A percentile compares a stretch with the other conserved stretches of the same genome.
phyloP scores from a whole-genome alignment of 2,113 vertebrate species.

The Progne subis region DNA sequence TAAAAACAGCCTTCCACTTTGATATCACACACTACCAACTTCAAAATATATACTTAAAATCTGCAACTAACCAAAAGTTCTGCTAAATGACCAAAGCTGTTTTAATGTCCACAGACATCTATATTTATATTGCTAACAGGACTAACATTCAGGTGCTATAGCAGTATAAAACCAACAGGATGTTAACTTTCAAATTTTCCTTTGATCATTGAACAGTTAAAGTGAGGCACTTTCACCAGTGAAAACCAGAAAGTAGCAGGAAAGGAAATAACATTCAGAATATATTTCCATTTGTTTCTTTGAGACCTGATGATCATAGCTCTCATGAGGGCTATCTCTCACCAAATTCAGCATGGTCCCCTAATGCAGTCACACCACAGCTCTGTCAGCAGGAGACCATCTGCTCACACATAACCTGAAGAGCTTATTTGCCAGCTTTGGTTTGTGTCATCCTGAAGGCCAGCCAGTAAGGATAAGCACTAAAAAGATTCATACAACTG shows the following conservation, averaged over 20 bases:
- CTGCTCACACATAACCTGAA: neutral
- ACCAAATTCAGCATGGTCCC: neutral
- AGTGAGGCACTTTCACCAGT: neutral
- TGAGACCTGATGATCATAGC: neutral
- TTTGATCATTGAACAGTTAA: neutral
- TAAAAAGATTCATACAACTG: neutral
- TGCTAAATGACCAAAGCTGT: neutral
- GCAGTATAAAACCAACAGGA: neutral
- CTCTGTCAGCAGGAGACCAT: neutral
- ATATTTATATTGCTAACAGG: neutral
- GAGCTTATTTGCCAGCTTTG: neutral
- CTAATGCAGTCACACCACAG: neutral
- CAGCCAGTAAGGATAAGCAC: neutral
- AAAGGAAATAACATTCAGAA: neutral
- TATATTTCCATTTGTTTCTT: neutral
- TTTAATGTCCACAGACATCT: neutral
- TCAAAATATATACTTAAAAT: neutral
- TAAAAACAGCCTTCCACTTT: neutral
- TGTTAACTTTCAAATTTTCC: neutral
- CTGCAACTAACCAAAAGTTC: neutral
- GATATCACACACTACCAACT: neutral
- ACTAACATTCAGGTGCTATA: neutral
- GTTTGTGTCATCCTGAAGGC: neutral
- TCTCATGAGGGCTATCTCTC: neutral
- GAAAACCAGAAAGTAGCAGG: neutral